phyloP scores from a whole-genome alignment of 2,888 invertebrate genomes.

The Caenorhabditis angaria region DNA sequence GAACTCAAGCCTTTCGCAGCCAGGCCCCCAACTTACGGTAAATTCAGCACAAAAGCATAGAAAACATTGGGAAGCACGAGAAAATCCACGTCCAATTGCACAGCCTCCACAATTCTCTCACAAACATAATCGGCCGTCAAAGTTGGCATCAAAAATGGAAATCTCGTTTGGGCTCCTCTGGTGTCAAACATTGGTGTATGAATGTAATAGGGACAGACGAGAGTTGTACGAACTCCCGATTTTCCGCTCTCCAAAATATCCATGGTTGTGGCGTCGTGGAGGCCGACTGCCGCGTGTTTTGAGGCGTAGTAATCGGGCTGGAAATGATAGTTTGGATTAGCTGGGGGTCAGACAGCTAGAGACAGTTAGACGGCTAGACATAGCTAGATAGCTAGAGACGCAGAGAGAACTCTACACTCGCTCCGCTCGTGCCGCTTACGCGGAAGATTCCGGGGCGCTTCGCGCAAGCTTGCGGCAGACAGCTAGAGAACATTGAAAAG shows the following conservation, averaged over 20 bases:
- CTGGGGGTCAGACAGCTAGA: too few relatives aligned
- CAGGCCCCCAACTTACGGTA: neutral
- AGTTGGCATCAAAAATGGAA: neutral
- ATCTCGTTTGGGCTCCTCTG: constrained; percentile 16
- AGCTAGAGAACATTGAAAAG: too few relatives aligned
- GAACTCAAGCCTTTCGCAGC: neutral
- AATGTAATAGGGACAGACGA: constrained; percentile 92
- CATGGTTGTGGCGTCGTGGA: constrained; percentile 86
- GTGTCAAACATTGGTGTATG: constrained; percentile 94
- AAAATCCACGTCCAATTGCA: neutral
- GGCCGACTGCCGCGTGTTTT: constrained; percentile 77
- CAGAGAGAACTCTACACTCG: too few relatives aligned
- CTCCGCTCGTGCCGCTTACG: too few relatives aligned
- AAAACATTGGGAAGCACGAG: neutral
- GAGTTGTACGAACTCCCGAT: constrained; percentile 83
- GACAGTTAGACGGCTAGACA: too few relatives aligned
- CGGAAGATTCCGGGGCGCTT: too few relatives aligned
- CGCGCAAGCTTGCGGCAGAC: too few relatives aligned
- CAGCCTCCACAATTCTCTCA: neutral
- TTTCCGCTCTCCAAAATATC: constrained; percentile 76
- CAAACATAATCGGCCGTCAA: neutral
- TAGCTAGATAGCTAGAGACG: too few relatives aligned
- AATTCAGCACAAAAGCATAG: neutral
- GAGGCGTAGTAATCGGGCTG: constrained; percentile 74
- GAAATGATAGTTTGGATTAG: neutral